A percentile compares a stretch with the other conserved stretches of the same genome.
These are phyloP conservation scores for Cylindroiulus punctatus DNA, from an alignment of 2,888 invertebrate species.

Conservation along the genomic window DNA sequence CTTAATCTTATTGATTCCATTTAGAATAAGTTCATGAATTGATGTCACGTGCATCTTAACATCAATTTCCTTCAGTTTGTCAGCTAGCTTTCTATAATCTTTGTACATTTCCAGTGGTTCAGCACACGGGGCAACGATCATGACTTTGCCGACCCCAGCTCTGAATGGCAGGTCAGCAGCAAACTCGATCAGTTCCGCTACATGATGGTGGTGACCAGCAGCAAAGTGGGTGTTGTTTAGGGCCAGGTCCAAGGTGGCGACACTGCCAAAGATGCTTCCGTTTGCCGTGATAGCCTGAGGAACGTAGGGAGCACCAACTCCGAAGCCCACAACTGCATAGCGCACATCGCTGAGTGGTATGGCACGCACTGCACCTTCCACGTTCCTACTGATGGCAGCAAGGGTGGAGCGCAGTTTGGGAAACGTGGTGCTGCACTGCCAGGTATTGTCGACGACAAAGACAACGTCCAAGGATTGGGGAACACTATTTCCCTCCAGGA, in stretches of 20 bases:
- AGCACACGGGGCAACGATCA: slow-evolving; percentile 67
- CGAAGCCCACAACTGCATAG: slow-evolving; percentile 68
- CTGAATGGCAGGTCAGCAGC: slow-evolving; percentile 66
- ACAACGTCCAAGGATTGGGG: slow-evolving; percentile 83
- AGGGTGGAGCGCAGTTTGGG: slow-evolving; percentile 57
- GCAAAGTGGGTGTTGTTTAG: slow-evolving; percentile 63
- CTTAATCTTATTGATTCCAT: slow-evolving; percentile 59
- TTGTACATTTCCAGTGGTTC: slow-evolving; percentile 62
- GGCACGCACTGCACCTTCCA: slow-evolving; percentile 62
- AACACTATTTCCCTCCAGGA: slow-evolving; percentile 75
- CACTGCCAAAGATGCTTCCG: slow-evolving; percentile 61
- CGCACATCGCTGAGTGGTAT: slow-evolving; percentile 63
- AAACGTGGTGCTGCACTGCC: slow-evolving; percentile 63
- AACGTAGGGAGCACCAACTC: slow-evolving; percentile 62
- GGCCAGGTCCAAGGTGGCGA: slow-evolving; percentile 58
- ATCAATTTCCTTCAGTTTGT: slow-evolving; percentile 63
- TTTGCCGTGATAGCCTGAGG: slow-evolving; percentile 66
- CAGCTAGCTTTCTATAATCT: slow-evolving; percentile 62
- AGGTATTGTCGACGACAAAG: slow-evolving; percentile 76
- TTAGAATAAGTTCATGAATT: slow-evolving; percentile 60
- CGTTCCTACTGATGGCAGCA: slow-evolving; percentile 49
- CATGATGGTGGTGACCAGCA: slow-evolving; percentile 62
- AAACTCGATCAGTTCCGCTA: slow-evolving; percentile 62
- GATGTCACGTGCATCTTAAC: slow-evolving; percentile 64
- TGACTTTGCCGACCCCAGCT: slow-evolving; percentile 67